Conservation (phyloP, 2,888 invertebrate species). For the Girardia tigrina region DNA sequence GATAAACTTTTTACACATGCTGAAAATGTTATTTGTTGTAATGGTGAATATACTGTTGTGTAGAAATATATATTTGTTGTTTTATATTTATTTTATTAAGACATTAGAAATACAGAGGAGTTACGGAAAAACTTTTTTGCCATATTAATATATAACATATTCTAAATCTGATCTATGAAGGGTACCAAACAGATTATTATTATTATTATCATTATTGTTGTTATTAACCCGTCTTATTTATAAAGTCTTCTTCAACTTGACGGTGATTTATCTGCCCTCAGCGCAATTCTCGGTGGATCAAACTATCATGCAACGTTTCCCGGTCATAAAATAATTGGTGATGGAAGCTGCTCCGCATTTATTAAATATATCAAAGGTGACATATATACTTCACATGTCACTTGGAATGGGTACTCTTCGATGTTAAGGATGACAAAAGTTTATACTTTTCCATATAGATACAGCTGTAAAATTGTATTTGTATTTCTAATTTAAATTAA, state of each 20-base stretch:
- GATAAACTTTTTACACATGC: too few species aligned
- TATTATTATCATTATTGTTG: too few species aligned
- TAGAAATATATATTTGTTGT: too few species aligned
- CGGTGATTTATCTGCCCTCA: not conserved
- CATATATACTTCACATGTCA: slow-evolving; percentile 65
- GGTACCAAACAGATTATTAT: too few species aligned
- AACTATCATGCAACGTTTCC: not conserved
- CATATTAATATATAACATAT: too few species aligned
- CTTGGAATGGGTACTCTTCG: slow-evolving; percentile 64
- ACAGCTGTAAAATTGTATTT: not conserved
- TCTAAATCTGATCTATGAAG: too few species aligned
- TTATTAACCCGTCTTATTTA: too few species aligned
- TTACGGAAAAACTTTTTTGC: too few species aligned
- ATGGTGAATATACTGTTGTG: too few species aligned
- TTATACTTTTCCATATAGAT: slow-evolving; percentile 61
- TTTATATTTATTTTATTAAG: too few species aligned
- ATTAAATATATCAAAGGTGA: slow-evolving; percentile 57
- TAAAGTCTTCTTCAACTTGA: not conserved
- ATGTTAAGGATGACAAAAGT: slow-evolving; percentile 73
- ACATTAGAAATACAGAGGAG: too few species aligned
- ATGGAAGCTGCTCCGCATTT: slow-evolving; percentile 58
- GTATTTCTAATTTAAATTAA: slow-evolving; percentile 36
- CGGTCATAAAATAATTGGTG: slow-evolving; percentile 39
- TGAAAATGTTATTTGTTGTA: too few species aligned
- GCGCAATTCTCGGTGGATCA: not conserved